phyloP scores from a whole-genome alignment of 1,140 invertebrate genomes.

The Lethrus apterus region DNA sequence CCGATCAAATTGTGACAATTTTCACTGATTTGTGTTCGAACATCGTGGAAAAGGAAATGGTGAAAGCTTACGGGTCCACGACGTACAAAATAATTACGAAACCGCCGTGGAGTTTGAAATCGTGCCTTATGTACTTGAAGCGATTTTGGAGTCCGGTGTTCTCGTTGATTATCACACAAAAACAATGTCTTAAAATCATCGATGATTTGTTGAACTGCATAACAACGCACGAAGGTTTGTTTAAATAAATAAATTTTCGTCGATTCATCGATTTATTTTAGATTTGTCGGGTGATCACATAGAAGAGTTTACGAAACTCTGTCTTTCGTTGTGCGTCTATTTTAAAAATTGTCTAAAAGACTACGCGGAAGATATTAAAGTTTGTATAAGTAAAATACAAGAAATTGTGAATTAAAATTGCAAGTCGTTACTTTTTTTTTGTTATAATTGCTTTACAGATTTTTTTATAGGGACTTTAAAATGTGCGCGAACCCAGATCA shows the following conservation, averaged over 20 bases:
- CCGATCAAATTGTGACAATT: background rate
- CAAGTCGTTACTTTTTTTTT: too few species aligned
- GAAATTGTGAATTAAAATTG: slow-evolving; percentile 8
- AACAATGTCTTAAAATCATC: slow-evolving; percentile 7
- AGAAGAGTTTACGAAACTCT: slow-evolving; percentile 6
- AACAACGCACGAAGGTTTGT: background rate
- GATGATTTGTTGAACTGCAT: slow-evolving; percentile 3
- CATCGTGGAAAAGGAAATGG: slow-evolving; percentile 4
- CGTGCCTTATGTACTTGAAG: slow-evolving; percentile 9
- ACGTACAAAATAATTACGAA: slow-evolving; percentile 1
- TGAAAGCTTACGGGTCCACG: slow-evolving; percentile 8
- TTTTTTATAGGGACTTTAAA: too few species aligned
- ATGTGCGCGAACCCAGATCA: too few species aligned
- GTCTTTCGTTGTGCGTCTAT: slow-evolving; percentile 4
- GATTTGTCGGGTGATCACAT: background rate
- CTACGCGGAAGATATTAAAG: background rate
- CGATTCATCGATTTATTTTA: background rate
- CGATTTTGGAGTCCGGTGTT: slow-evolving; percentile 11
- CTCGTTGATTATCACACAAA: slow-evolving; percentile 7
- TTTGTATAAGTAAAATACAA: slow-evolving; percentile 4
- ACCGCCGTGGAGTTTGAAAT: slow-evolving; percentile 3
- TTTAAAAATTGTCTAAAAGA: slow-evolving; percentile 9
- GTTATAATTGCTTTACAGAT: too few species aligned
- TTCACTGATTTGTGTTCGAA: slow-evolving; percentile 1
- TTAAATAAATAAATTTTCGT: background rate